phyloP scores from a whole-genome alignment of 1,140 invertebrate species.

The Drosophila cardini region DNA sequence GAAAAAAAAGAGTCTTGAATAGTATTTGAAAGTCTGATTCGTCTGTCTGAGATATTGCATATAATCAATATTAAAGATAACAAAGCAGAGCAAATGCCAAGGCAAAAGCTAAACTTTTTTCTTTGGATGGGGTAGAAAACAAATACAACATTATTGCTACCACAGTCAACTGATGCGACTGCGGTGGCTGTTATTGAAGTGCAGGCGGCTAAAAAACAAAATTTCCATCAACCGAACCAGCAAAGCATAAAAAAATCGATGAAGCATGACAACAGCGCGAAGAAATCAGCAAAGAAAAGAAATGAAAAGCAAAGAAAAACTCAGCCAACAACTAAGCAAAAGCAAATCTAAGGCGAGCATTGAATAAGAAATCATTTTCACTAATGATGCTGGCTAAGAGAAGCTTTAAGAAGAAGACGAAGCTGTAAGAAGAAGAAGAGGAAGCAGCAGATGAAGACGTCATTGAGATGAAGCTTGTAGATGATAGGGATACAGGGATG shows the following conservation, averaged over 20 bases:
- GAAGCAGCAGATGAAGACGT: constrained; percentile 33
- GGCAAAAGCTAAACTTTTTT: constrained; percentile 35
- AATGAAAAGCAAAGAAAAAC: constrained; percentile 36
- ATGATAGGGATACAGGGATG: constrained; percentile 13
- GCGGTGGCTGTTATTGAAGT: constrained; percentile 44
- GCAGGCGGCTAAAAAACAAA: constrained; percentile 40
- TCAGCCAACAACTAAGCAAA: constrained; percentile 30
- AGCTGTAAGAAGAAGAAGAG: too few relatives aligned
- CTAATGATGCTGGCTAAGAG: constrained; percentile 53
- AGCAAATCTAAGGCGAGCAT: constrained; percentile 36
- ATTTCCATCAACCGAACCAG: constrained; percentile 60
- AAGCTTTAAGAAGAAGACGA: too few relatives aligned
- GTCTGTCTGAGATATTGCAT: constrained; percentile 50
- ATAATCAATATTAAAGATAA: constrained; percentile 61
- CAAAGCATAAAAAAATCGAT: constrained; percentile 64
- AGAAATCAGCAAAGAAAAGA: constrained; percentile 25
- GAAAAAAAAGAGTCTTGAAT: constrained; percentile 1
- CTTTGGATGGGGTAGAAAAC: constrained; percentile 30
- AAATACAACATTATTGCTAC: constrained; percentile 58
- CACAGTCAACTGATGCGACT: constrained; percentile 40
- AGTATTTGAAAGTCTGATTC: constrained; percentile 12
- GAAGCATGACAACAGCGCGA: constrained; percentile 58
- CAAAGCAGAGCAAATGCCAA: constrained; percentile 44
- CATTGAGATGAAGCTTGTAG: constrained; percentile 34
- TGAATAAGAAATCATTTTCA: constrained; percentile 70